phyloP scores from a whole-genome alignment of 1,140 invertebrate genomes.

The Protaetia brevitarsis region DNA sequence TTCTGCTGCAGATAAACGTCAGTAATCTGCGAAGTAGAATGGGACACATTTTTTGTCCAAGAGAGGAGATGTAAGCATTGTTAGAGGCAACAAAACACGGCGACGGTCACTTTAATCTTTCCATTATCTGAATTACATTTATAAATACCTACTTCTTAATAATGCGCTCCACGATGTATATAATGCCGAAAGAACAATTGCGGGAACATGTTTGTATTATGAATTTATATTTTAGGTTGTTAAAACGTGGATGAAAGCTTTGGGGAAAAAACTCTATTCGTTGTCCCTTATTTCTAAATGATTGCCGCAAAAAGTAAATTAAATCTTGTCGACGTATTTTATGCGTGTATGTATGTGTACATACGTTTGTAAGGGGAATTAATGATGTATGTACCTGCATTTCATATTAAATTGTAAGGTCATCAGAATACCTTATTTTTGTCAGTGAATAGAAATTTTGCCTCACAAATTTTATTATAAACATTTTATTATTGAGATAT shows the following conservation, averaged over 20 bases:
- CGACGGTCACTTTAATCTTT: neutral
- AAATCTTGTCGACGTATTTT: neutral
- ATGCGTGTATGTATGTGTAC: neutral
- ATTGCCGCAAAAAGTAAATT: neutral
- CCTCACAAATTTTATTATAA: no score
- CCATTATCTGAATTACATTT: neutral
- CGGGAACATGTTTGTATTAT: neutral
- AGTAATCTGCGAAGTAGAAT: neutral
- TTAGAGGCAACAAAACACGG: neutral
- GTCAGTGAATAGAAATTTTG: no score
- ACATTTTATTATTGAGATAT: no score
- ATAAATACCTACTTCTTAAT: neutral
- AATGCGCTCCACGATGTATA: neutral
- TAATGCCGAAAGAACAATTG: neutral
- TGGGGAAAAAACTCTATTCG: neutral
- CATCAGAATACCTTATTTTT: no score
- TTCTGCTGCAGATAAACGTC: neutral
- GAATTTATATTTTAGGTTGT: neutral
- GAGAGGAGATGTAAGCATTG: neutral
- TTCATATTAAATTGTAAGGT: no score
- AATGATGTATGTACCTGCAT: no score
- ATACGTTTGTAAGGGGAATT: no score
- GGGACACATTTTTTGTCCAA: neutral
- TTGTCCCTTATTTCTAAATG: neutral
- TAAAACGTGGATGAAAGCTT: constrained; percentile 4